Base-by-base conservation (phyloP, 2,888 invertebrate genomes). In the Amphiduros pacificus region DNA sequence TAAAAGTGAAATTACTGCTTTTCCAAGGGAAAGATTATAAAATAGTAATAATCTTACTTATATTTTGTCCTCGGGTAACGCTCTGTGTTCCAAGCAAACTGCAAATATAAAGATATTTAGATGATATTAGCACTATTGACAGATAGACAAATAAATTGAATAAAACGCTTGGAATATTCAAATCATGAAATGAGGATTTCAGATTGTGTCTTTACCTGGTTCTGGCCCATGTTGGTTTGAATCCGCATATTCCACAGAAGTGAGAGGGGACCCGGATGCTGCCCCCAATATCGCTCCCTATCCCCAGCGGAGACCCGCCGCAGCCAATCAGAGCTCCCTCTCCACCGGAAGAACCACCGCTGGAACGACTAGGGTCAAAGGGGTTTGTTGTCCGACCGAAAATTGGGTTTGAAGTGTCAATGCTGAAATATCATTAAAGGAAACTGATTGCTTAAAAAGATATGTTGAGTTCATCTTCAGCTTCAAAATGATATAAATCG, bases 311-410 rank as follows among this genome's bases (percentile, higher is more conserved):
- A 2, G 83, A 82, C 0, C 83, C 85, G 14, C 82, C 80, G 2
- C 74, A 74, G 0, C 79, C 82, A 32, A 85, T 74, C 1, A 86
- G 73, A 2, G 84, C 82, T 2, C 76, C 84, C 61, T 79, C 79
- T 2, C 79, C 85, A 1, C 85, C 84, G 0, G 82, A 81, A 0
- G 84, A 84, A 0, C 85, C 85, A 1, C 85, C 85, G 5, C 82
- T 80, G 2, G 73, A 71, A 14, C 83, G 71, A 0, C 65, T 65
- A 1, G 63, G 28, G 65, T 83, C 76, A 58, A 75, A 73, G 0
- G 85, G 85, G 71, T 86, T 83, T 20, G 59, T 62, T 0, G 85
- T 83, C 3, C 73, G 73, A 9, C 84, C 84, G 67, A 58, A 70
- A 14, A 70, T 55, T 14, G 67, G 69, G 53, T 69, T 69, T 17